Evolutionary conservation across 2,888 invertebrate species (phyloP), one percentile per base, ranked within the genome.

Genomic region (Vannuccia rotundouncinata): DNA sequence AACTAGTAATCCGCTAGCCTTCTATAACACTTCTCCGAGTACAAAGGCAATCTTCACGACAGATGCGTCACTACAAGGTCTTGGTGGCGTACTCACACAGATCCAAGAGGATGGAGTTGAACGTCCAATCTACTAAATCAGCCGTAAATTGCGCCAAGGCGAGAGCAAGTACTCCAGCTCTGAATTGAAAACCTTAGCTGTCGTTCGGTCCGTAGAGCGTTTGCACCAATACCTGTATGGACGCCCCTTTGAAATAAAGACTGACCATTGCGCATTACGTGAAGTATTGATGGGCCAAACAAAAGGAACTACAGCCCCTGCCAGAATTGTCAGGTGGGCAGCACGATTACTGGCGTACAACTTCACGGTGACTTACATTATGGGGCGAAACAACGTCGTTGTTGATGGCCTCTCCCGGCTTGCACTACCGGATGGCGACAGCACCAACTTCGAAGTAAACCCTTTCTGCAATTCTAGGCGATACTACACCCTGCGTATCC

Each of bases 251-350:
- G 25, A 75, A 75, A 31, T 75, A 31, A 75, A n/a, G 31, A 75
- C 76, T 17, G 76, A 75, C 31, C 76, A 75, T 75, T 31, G 31
- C 17, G 29, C 30, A n/a, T 27, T 31, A 75, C 76, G 31, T 75
- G 29, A 75, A 75, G 30, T 75, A 29, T 31, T 75, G 29, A 29
- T 29, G 29, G 31, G 22, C 31, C 31, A 30, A 75, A 30, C 28
- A 25, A 29, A 75, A 75, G 28, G n/a, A 30, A 75, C 30, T 30
- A 27, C 76, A 31, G 76, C 76, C n/a, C 79, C 80, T 45, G 76
- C 59, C 25, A 31, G 80, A 59, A 79, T 80, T 13, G 79, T 77
- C 25, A 78, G 80, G 31, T 80, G 80, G 80, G 78, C 80, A 31
- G 29, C 80, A 27, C n/a, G 31, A 45, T 77, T 80, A 75, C 59